These are phyloP conservation scores for Lophura nycthemera DNA, from an alignment of 2,113 vertebrate genomes.

Conservation along the genomic window DNA sequence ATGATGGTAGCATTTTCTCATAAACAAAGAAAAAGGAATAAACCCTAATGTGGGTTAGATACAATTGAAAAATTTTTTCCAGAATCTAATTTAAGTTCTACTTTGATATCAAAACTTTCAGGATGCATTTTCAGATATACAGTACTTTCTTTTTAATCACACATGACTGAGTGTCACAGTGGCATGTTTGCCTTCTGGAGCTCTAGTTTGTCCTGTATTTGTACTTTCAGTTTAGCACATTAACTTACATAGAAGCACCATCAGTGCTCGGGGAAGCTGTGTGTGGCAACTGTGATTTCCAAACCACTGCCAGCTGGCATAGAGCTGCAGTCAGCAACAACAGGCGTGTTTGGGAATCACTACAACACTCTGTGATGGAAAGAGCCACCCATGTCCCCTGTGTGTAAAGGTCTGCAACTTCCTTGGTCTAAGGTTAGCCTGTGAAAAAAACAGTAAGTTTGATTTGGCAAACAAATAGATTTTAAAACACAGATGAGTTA, in stretches of 20 bases:
- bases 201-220: background rate
- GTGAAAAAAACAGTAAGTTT: background rate
- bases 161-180: background rate
- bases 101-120: background rate
- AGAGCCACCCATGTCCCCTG: rapidly evolving
- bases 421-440: background rate
- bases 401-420: background rate
- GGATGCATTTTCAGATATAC: background rate
- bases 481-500: background rate
- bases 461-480: background rate
- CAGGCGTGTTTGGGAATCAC: background rate
- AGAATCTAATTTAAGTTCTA: background rate
- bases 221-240: background rate
- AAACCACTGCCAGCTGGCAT: background rate
- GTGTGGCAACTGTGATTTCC: background rate
- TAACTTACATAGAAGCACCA: background rate
- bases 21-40: background rate
- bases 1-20: background rate
- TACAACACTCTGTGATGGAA: background rate
- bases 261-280: background rate
- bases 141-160: background rate
- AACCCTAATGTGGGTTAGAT: background rate
- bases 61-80: background rate
- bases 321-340: background rate
- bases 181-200: background rate